These are phyloP conservation scores for Scaptomyza cyrtandrae DNA, from an alignment of 2,888 invertebrate genomes.

Conservation along the genomic window DNA sequence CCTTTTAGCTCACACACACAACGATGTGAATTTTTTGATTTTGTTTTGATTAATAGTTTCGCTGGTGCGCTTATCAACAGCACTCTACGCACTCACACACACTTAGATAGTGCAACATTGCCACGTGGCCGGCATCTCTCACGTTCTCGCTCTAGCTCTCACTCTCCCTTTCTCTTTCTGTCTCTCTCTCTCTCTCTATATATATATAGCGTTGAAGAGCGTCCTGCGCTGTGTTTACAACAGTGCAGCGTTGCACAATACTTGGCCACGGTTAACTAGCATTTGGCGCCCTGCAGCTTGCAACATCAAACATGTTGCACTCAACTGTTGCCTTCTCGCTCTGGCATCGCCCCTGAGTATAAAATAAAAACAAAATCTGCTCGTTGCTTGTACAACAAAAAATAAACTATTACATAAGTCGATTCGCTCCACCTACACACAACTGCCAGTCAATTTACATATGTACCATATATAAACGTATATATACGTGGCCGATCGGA, in stretches of 20 bases:
- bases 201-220: conserved; percentile 27
- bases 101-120: conserved; percentile 70
- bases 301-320: conserved; percentile 74
- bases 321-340: conserved; percentile 49
- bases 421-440: conserved; percentile 69
- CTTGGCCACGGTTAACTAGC: conserved; percentile 59
- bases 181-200: conserved; percentile 9
- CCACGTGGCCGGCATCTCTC: conserved; percentile 72
- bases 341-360: conserved; percentile 57
- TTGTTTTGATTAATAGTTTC: conserved; percentile 82
- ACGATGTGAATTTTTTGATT: conserved; percentile 61
- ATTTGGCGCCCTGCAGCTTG: conserved; percentile 56
- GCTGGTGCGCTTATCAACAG: conserved; percentile 63
- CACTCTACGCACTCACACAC: conserved; percentile 19
- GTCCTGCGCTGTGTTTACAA: conserved; percentile 68
- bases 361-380: conserved; percentile 6
- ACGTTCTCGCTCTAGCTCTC: conserved; percentile 12
- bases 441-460: conserved; percentile 36
- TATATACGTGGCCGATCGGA: conserved; percentile 38
- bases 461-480: conserved; percentile 13
- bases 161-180: conserved; percentile 12
- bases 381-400: conserved; percentile 56
- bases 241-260: conserved; percentile 35
- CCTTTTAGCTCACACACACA: conserved; percentile 56
- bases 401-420: conserved; percentile 73